Evolutionary conservation across 37 sponge, comb jelly and placozoan species (phyloP), one percentile per base, ranked within the genome.

Genomic region (Chondrilla cf. caribensis): DNA sequence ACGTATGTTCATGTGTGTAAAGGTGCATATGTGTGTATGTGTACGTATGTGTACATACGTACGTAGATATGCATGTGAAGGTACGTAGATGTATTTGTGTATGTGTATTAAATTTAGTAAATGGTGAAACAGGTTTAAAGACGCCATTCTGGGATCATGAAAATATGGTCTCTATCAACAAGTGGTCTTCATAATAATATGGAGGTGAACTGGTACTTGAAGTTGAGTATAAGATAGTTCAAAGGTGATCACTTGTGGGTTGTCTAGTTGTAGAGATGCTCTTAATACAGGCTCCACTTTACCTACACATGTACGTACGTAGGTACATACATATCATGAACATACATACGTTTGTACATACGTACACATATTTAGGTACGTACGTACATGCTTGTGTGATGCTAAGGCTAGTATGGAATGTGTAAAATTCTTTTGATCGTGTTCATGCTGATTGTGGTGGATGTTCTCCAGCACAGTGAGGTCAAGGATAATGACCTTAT

Each of bases 21-120:
- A 41, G 25, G 28, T 76, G 59, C 65, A 77, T 79, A 44, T 41
- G 29, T 79, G 60, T 83, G 39, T 18, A 25, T 75, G 11, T 19
- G 17, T 14, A n/a, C n/a, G 14, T 41, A 5, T 25, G 25, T n/a
- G 28, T 39, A 79, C 28, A 19, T 11, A 47, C 6, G 11, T 62
- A 62, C 15, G 8, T 15, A 62, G 6, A 15, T 62, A 62, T 62
- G 64, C 15, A 62, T 15, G 22, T 62, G 7, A n/a, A n/a, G n/a
- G n/a, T n/a, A n/a, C n/a, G n/a, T n/a, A n/a, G n/a, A n/a, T 1
- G 25, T n/a, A 79, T 31, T 57, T 39, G 47, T 60, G 3, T 73
- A n/a, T n/a, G n/a, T 51, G 8, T 78, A 65, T 22, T 78, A 40
- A 64, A 36, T 58, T 22, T 58, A 55, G 60, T 80, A 60, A 40